Evolutionary conservation across 2,888 invertebrate genomes (phyloP), one percentile per base, ranked within the genome.

Genomic region (Erebia ligea): DNA sequence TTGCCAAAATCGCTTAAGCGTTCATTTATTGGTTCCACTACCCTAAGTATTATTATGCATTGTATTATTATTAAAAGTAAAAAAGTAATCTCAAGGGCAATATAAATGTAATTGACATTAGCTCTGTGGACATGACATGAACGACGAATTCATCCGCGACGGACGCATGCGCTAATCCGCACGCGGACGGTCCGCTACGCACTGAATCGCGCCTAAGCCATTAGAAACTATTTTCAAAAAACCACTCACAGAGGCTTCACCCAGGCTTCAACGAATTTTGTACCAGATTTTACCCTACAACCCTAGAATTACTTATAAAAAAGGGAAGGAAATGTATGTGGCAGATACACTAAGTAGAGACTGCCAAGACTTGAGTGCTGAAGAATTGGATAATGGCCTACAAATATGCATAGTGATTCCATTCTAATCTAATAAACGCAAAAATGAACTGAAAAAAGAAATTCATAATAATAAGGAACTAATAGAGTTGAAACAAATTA

Each of bases 291-390:
- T 50, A 15, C 50, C 50, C 50, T 50, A 50, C 50, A 50, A 50
- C 15, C 50, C 50, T 15, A 50, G 15, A 50, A 50, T 50, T 15
- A 50, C 4, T 5, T 50, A 50, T 50, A 15, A 50, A 50, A 50
- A 50, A 50, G 50, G 50, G 15, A 50, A 50, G 50, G 50, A 50
- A 50, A 50, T 50, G 50, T 50, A 50, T 50, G 50, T 50, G 15
- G 50, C 50, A 50, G 50, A 50, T 50, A n/a, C 50, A 50, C 50
- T 50, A 50, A 50, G 50, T 5, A 50, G 50, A 50, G 50, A 15
- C 6, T 50, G 50, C 15, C 15, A 50, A 50, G 50, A 50, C 50
- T 50, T 50, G 50, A 15, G 15, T 50, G 15, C 15, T 15, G 50
- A 50, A 10, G 42, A 42, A 42, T 10, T 42, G 10, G 42, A 42